phyloP scores from a whole-genome alignment of 2,113 vertebrate genomes.

The Mus spicilegus region DNA sequence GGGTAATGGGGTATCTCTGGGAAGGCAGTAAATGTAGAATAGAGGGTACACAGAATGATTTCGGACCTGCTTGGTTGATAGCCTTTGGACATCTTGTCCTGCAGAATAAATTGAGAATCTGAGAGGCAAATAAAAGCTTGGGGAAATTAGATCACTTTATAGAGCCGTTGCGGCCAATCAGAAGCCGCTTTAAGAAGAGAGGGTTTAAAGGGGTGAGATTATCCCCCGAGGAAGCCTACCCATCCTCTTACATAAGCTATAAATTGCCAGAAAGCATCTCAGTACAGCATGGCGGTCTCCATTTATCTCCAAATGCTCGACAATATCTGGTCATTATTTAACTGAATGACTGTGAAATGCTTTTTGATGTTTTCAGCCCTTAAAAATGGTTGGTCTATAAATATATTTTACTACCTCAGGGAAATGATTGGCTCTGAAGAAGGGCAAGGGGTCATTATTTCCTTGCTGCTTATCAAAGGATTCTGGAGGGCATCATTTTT shows the following conservation, averaged over 20 bases:
- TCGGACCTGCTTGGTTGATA: not conserved
- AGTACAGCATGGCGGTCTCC: conserved; percentile 56
- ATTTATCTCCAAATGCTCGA: conserved; percentile 66
- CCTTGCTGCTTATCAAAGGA: conserved; percentile 46
- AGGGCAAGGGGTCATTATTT: conserved; percentile 59
- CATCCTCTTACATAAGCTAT: conserved; percentile 59
- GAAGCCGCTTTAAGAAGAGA: conserved; percentile 58
- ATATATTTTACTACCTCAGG: conserved; percentile 72
- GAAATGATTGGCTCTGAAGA: conserved; percentile 71
- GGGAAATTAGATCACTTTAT: conserved; percentile 40
- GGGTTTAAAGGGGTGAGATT: conserved; percentile 51
- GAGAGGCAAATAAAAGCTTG: conserved; percentile 64
- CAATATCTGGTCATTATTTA: conserved; percentile 70
- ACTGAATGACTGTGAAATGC: conserved; percentile 76
- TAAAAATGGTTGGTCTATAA: conserved; percentile 70
- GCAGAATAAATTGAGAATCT: conserved; percentile 37
- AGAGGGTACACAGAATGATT: not conserved
- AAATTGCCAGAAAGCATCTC: conserved; percentile 60
- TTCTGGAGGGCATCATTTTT: conserved; percentile 60
- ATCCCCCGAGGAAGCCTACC: conserved; percentile 28
- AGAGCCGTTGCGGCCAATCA: conserved; percentile 42
- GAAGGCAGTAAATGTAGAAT: not conserved
- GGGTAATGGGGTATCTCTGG: not conserved
- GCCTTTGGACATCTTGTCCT: conserved; percentile 25
- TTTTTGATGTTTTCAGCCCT: conserved; percentile 73